Evolutionary conservation across 2,888 invertebrate genomes (phyloP), one percentile per base, ranked within the genome.

Genomic region (Drosophila nr. fundita): DNA sequence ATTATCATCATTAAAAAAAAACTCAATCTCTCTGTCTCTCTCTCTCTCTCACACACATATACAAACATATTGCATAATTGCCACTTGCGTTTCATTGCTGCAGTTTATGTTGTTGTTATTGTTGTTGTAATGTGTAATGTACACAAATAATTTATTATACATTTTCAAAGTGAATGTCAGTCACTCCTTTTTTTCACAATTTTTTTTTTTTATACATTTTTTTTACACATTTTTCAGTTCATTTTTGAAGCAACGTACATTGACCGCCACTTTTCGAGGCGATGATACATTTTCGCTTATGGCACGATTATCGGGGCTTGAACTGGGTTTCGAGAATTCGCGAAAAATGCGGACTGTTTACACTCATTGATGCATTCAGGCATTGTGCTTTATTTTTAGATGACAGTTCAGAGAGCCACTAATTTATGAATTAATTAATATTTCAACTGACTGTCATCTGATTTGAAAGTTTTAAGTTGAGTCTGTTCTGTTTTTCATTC

Each of bases 1-100:
- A 87, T 89, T 87, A 89, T 89, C 89, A 89, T 84, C 87, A 76
- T 87, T 84, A 81, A 82, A 62, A 48, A 60, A 50, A 60, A 52
- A 45, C 61, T 48, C 57, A 80, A 69, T 66, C 78, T 69, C 4
- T 7, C 15, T 45, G 2, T 21, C 4, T 15, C 7, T 24, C 8
- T 7, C 45, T 8, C 64, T 11, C 59, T 27, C 45, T 18, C 57
- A 53, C 38, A 34, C 54, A 38, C 59, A 42, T 24, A 52, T 40
- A 49, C 61, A 49, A 42, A 52, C 29, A 32, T 45, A 67, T 82
- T 82, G 82, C 78, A 78, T 72, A 82, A 80, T 78, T 76, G 68
- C 59, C 53, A 76, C 63, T 73, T 36, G 62, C 52, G 29, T 48
- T 62, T 71, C 40, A 27, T 72, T 61, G 49, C 32, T 61, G 54